A percentile compares a stretch with the other conserved stretches of the same genome.
Evolutionary conservation across 2,113 vertebrate species (phyloP).

Genomic region (Thryonomys swinderianus): DNA sequence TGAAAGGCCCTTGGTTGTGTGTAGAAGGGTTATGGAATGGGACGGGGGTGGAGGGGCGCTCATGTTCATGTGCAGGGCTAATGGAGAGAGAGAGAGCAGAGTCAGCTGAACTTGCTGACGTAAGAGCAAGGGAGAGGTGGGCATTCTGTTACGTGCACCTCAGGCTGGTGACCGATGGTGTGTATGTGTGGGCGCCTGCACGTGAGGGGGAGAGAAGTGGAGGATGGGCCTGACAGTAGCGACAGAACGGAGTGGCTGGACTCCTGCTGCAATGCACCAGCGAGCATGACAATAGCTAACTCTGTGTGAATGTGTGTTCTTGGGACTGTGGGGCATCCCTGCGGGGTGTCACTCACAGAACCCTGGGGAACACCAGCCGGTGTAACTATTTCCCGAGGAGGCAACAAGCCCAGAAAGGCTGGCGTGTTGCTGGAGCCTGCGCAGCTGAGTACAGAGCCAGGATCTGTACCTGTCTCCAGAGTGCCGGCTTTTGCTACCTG

Average conservation of each 20-base stretch:
- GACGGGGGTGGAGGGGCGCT: not conserved
- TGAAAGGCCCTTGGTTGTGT: not conserved
- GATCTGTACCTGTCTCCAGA: not conserved
- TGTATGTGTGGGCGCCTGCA: too few species aligned
- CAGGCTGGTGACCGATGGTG: not conserved
- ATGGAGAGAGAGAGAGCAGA: not conserved
- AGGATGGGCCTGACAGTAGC: not conserved
- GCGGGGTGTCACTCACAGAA: not conserved
- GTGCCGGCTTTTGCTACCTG: not conserved
- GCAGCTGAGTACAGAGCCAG: not conserved
- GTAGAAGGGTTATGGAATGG: not conserved
- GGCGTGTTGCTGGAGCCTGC: not conserved
- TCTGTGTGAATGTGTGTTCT: not conserved
- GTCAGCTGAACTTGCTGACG: not conserved
- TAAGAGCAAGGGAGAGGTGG: not conserved
- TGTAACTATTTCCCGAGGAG: not conserved
- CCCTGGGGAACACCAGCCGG: too few species aligned
- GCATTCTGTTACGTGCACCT: not conserved
- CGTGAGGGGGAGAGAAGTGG: fast-evolving
- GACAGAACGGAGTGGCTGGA: not conserved
- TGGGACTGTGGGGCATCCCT: not conserved
- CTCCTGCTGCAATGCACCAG: not conserved
- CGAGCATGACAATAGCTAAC: not conserved
- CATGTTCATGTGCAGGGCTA: not conserved
- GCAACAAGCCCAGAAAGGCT: not conserved